Percentiles rank a stretch among this genome's conserved stretches.
These are phyloP conservation scores for Porites cylindrica DNA, from an alignment of 92 coral and sea anemone species.

Conservation along the genomic window DNA sequence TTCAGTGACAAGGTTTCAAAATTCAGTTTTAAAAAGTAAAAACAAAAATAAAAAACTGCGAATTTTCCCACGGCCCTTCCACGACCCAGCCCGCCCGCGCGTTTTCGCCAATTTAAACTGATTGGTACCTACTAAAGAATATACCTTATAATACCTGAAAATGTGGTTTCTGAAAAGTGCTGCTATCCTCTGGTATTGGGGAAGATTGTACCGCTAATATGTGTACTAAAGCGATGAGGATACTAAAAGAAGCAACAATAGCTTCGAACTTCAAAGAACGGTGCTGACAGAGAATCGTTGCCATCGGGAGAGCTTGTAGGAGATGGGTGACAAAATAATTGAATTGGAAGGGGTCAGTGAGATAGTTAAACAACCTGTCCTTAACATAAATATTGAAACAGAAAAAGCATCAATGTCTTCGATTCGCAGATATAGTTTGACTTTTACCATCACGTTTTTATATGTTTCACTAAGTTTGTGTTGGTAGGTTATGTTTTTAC, in stretches of 20 bases:
- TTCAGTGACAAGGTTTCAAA: no score
- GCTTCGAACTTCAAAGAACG: not conserved
- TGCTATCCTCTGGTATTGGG: slow-evolving; percentile 59
- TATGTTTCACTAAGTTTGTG: no score
- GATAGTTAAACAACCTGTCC: slow-evolving; percentile 26
- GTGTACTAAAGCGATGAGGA: not conserved
- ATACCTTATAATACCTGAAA: slow-evolving; percentile 72
- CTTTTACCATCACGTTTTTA: not conserved
- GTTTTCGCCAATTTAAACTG: not conserved
- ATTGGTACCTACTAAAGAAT: not conserved
- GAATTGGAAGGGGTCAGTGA: not conserved
- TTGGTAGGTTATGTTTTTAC: not conserved
- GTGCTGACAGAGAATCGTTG: not conserved
- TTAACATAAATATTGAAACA: slow-evolving; percentile 28
- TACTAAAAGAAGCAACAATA: not conserved
- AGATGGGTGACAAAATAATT: slow-evolving; percentile 2
- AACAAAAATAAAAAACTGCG: not conserved
- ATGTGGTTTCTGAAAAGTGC: slow-evolving; percentile 84
- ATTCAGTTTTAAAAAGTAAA: no score
- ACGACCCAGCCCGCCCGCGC: no score
- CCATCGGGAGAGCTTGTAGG: not conserved
- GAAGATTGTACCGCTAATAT: slow-evolving; percentile 2
- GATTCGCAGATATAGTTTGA: not conserved
- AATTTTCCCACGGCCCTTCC: not conserved
- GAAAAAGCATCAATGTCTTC: not conserved